Evolutionary conservation across 2,113 vertebrate species (phyloP).

Genomic region (Rhombomys opimus): DNA sequence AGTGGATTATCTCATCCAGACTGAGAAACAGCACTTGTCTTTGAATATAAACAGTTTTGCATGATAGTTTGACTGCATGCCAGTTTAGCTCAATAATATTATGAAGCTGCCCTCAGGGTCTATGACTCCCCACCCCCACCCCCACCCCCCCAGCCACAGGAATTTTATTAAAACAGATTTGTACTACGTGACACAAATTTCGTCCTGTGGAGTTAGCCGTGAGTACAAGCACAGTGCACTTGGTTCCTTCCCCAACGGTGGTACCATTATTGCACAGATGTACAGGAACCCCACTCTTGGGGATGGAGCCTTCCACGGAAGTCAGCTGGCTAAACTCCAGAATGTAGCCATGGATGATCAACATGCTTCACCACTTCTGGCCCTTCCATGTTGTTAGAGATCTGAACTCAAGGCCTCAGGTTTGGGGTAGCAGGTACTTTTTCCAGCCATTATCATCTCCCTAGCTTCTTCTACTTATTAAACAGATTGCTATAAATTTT

Average conservation of each 20-base stretch:
- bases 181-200: too few relatives aligned
- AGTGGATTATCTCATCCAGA: neutral
- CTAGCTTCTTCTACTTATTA: neutral
- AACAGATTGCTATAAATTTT: slow-evolving; percentile 42
- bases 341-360: neutral
- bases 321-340: neutral
- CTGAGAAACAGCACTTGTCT: neutral
- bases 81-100: neutral
- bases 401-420: neutral
- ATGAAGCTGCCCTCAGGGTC: neutral
- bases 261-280: too few relatives aligned
- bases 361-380: neutral
- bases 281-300: too few relatives aligned
- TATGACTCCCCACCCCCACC: neutral
- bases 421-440: too few relatives aligned
- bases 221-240: neutral
- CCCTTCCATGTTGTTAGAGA: neutral
- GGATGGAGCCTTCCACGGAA: neutral
- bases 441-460: neutral
- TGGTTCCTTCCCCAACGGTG: neutral
- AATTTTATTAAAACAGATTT: neutral
- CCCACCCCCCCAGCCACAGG: neutral
- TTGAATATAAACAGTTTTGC: neutral
- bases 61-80: neutral
- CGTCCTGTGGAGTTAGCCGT: neutral